A percentile compares a stretch with the other conserved stretches of the same genome.
These are phyloP conservation scores for Cerceris rybyensis DNA, from an alignment of 2,888 invertebrate genomes.

Conservation along the genomic window DNA sequence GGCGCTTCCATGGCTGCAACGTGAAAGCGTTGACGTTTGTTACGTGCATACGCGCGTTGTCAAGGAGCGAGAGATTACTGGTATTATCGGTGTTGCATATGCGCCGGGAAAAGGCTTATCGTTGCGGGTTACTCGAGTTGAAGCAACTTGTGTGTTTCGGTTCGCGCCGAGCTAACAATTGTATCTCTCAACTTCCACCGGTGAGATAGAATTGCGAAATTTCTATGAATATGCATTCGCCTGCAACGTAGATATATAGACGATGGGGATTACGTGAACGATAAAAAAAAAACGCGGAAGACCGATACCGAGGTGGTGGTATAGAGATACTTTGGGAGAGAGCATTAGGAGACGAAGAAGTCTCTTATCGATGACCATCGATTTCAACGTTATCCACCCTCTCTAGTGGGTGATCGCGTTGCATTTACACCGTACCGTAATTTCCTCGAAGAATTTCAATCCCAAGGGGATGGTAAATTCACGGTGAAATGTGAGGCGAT, in stretches of 20 bases:
- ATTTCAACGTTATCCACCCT: slow-evolving; percentile 49
- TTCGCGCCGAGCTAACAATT: not conserved
- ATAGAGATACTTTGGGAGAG: not conserved
- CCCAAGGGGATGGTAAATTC: slow-evolving; percentile 34
- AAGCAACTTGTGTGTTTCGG: not conserved
- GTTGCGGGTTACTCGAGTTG: not conserved
- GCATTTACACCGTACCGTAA: slow-evolving; percentile 55
- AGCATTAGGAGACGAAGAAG: not conserved
- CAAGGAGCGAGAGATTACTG: not conserved
- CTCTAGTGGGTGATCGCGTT: slow-evolving; percentile 44
- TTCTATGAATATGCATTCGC: slow-evolving; percentile 23
- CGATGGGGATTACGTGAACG: slow-evolving; percentile 23
- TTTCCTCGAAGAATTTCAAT: slow-evolving; percentile 56
- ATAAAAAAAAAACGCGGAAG: slow-evolving; percentile 27
- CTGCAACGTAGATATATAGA: not conserved
- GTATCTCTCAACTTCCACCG: not conserved
- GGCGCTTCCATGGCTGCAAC: too few species aligned
- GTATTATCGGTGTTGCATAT: too few species aligned
- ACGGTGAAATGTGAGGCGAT: slow-evolving; percentile 47
- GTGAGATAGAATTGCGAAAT: slow-evolving; percentile 1
- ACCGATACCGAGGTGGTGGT: slow-evolving; percentile 18
- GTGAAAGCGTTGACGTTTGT: not conserved
- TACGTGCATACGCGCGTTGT: not conserved
- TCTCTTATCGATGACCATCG: slow-evolving; percentile 25
- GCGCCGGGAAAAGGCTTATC: too few species aligned